Evolutionary conservation across 2,888 invertebrate genomes (phyloP).

Genomic region (Pheosia tremula): DNA sequence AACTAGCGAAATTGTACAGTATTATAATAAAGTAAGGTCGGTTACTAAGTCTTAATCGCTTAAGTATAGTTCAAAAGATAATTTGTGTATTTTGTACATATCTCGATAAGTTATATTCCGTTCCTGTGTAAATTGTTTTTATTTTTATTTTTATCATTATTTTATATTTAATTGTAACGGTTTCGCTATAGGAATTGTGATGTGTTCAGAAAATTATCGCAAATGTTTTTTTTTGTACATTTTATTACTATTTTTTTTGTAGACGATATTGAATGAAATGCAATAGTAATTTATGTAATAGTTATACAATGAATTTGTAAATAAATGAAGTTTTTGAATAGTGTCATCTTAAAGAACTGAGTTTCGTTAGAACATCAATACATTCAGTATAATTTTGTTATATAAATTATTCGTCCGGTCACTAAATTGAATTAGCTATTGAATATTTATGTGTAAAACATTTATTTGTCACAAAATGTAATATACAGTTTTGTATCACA

Average conservation of each 20-base stretch:
- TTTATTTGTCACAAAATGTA: constrained; percentile 54
- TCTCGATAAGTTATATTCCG: constrained; percentile 76
- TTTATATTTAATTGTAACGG: constrained; percentile 51
- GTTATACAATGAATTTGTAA: constrained; percentile 74
- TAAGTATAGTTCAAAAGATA: constrained; percentile 71
- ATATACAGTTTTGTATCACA: constrained; percentile 63
- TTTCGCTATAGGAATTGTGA: constrained; percentile 74
- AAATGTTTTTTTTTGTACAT: constrained; percentile 72
- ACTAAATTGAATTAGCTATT: constrained; percentile 55
- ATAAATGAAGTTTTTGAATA: constrained; percentile 67
- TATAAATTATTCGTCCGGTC: constrained; percentile 51
- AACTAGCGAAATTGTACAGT: constrained; percentile 84
- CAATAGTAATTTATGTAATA: constrained; percentile 84
- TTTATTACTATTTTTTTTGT: constrained; percentile 68
- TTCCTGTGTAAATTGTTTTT: constrained; percentile 79
- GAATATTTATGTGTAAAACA: constrained; percentile 42
- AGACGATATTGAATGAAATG: constrained; percentile 78
- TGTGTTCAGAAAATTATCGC: constrained; percentile 73
- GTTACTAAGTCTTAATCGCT: constrained; percentile 67
- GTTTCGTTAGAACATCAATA: constrained; percentile 27
- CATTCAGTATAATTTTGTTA: constrained; percentile 49
- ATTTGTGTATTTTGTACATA: constrained; percentile 82
- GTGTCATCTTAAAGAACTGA: constrained; percentile 39
- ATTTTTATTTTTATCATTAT: constrained; percentile 39
- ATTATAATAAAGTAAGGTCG: constrained; percentile 73